These are phyloP conservation scores for Agapostemon virescens DNA, from an alignment of 2,888 invertebrate genomes.

Conservation along the genomic window DNA sequence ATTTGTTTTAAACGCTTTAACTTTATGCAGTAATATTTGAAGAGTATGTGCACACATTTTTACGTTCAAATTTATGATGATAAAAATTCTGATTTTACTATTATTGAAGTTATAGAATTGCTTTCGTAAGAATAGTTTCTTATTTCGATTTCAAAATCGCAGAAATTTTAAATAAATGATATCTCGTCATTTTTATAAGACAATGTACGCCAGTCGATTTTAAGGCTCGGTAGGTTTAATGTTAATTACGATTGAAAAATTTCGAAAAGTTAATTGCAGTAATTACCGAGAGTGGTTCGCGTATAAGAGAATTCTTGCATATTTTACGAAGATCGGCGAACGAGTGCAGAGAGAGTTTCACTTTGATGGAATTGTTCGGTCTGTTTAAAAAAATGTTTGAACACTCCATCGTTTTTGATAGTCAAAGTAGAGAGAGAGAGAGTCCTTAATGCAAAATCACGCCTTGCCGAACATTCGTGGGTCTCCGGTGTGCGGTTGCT, in stretches of 20 bases:
- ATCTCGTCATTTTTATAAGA: too few relatives aligned
- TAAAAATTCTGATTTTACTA: too few relatives aligned
- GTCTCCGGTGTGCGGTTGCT: constrained; percentile 29
- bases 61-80: neutral
- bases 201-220: too few relatives aligned
- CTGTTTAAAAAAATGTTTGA: neutral
- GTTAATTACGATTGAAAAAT: neutral
- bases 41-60: neutral
- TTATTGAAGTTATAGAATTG: too few relatives aligned
- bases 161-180: too few relatives aligned
- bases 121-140: too few relatives aligned
- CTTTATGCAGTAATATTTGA: neutral
- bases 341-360: neutral
- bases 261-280: neutral
- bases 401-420: constrained; percentile 6
- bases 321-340: neutral
- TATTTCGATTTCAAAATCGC: too few relatives aligned
- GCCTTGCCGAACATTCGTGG: constrained; percentile 5
- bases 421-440: neutral
- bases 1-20: neutral
- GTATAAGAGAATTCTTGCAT: neutral
- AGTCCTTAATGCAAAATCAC: constrained; percentile 1
- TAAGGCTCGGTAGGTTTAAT: too few relatives aligned
- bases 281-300: neutral
- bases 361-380: neutral